Evolutionary conservation across 2,113 vertebrate species (phyloP).

Genomic region (Microtus ochrogaster): DNA sequence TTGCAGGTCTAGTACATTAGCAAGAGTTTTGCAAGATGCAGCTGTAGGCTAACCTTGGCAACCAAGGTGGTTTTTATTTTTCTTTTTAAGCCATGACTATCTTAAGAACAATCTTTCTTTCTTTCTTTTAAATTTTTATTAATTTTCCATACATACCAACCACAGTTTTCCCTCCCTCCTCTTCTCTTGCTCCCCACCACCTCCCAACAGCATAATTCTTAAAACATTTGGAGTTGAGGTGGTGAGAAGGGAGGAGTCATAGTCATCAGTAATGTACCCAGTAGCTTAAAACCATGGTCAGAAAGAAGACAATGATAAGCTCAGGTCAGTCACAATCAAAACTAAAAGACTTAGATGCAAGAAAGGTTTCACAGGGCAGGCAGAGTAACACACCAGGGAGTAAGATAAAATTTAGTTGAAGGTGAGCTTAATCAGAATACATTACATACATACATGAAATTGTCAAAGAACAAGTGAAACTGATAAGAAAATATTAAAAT

Average conservation of each 20-base stretch:
- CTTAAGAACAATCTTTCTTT: no score
- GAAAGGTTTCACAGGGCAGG: rapidly evolving
- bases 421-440: no score
- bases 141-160: no score
- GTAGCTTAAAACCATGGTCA: not conserved
- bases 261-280: no score
- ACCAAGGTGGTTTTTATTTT: no score
- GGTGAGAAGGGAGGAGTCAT: not conserved
- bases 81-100: no score
- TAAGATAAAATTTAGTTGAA: not conserved
- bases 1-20: conserved; percentile 52
- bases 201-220: not conserved
- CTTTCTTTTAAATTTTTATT: no score
- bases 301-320: not conserved
- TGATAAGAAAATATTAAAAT: not conserved
- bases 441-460: not conserved
- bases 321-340: no score
- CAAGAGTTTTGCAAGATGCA: not conserved
- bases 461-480: not conserved
- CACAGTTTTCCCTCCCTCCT: no score
- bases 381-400: no score
- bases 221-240: not conserved
- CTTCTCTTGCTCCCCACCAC: no score
- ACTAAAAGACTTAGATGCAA: no score
- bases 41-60: not conserved